These are phyloP conservation scores for Cephalophus harveyi DNA, from an alignment of 2,113 vertebrate species.

Conservation along the genomic window DNA sequence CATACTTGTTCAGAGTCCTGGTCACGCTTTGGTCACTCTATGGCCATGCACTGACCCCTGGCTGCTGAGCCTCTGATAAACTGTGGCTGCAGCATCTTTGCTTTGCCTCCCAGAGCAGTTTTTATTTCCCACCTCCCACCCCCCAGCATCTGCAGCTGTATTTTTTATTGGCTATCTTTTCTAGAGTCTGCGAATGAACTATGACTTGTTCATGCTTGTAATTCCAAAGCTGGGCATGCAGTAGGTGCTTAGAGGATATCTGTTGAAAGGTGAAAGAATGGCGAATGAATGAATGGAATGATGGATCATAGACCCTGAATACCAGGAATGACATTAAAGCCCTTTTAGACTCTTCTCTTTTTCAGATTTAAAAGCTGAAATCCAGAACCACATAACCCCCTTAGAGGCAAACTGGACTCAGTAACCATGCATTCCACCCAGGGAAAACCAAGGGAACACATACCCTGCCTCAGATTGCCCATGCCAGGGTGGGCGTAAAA, in stretches of 20 bases:
- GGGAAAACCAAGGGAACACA: not conserved
- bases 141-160: no score
- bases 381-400: not conserved
- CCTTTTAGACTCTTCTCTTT: not conserved
- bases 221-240: not conserved
- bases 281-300: not conserved
- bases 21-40: not conserved
- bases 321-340: not conserved
- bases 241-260: not conserved
- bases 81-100: not conserved
- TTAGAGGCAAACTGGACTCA: not conserved
- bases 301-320: not conserved
- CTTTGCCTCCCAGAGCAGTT: not conserved
- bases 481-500: not conserved
- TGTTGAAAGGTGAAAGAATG: not conserved
- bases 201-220: not conserved
- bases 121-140: not conserved
- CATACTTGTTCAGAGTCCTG: not conserved
- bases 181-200: not conserved
- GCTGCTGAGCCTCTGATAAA: not conserved
- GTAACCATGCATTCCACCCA: not conserved
- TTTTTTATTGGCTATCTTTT: not conserved
- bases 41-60: not conserved
- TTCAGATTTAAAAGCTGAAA: not conserved
- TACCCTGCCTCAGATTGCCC: not conserved